These are phyloP conservation scores for Hydrophis major DNA, from an alignment of 2,797 vertebrate genomes.

Conservation along the genomic window DNA sequence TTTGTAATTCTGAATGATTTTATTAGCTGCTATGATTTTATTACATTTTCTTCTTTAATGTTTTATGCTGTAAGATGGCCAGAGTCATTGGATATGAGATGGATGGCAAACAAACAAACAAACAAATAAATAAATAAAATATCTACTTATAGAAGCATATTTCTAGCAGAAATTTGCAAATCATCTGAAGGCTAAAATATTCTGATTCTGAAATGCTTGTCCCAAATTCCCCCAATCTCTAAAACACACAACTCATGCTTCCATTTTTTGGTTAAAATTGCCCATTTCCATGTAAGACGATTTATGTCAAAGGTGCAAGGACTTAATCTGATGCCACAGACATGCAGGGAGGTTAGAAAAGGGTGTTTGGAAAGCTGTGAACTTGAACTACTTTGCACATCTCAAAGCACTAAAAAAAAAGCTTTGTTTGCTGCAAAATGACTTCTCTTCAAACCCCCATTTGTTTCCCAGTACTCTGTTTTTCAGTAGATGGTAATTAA, in stretches of 20 bases:
- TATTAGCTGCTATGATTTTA: not conserved
- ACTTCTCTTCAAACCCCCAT: not conserved
- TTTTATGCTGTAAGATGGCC: not conserved
- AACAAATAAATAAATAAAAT: not conserved
- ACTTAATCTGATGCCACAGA: not conserved
- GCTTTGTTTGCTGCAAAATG: not conserved
- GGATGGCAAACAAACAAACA: no score
- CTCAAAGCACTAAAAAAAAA: not conserved
- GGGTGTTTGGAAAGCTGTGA: not conserved
- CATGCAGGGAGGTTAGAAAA: not conserved
- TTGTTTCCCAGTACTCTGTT: not conserved
- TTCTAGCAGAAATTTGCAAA: not conserved
- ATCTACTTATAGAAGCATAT: not conserved
- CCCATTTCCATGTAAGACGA: not conserved
- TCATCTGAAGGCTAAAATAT: not conserved
- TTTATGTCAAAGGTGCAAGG: not conserved
- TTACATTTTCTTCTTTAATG: not conserved
- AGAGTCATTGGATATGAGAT: not conserved
- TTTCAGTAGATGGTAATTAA: conserved; percentile 38
- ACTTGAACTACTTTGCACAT: not conserved
- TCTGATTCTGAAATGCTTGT: not conserved
- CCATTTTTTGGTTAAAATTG: not conserved
- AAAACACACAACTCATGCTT: not conserved
- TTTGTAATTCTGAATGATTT: not conserved
- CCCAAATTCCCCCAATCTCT: not conserved